A percentile compares a stretch with the other conserved stretches of the same genome.
phyloP scores from a whole-genome alignment of 2,888 invertebrate species.

The Odontocerum albicorne region DNA sequence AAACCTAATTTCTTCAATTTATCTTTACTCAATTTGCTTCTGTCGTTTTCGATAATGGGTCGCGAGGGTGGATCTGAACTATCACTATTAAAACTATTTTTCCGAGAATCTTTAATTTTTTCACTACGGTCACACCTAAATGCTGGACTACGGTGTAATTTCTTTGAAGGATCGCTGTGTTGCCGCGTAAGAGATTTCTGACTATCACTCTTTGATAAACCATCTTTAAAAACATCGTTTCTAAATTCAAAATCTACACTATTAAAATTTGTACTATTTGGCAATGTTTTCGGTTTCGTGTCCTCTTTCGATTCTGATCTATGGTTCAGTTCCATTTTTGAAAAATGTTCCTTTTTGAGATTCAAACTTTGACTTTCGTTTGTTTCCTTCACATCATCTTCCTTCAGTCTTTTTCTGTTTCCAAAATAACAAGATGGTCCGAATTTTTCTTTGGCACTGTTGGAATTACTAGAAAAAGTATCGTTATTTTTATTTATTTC shows the following conservation, averaged over 20 bases:
- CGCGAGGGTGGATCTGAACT: constrained; percentile 10
- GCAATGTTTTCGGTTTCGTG: constrained; percentile 44
- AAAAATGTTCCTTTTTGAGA: too few species aligned
- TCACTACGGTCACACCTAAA: constrained; percentile 58
- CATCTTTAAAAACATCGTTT: constrained; percentile 14
- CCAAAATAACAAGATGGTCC: constrained; percentile 32
- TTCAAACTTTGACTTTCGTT: constrained; percentile 5
- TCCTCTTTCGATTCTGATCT: too few species aligned
- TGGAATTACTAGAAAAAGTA: not conserved
- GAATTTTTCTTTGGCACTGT: constrained; percentile 23
- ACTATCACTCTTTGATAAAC: constrained; percentile 24
- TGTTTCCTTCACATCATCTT: constrained; percentile 8
- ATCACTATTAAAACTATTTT: constrained; percentile 39
- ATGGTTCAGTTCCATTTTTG: too few species aligned
- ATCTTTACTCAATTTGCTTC: constrained; percentile 47
- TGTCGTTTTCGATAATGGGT: constrained; percentile 44
- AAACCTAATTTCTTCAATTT: constrained; percentile 48
- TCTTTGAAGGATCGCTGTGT: constrained; percentile 56
- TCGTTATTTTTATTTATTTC: too few species aligned
- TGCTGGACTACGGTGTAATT: constrained; percentile 61
- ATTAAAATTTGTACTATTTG: constrained; percentile 39
- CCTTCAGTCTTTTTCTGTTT: constrained; percentile 34
- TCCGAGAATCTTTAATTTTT: constrained; percentile 45
- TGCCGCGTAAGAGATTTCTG: constrained; percentile 48
- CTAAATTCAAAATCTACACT: constrained; percentile 8